Evolutionary conservation across 1,140 invertebrate species (phyloP), one percentile per base, ranked within the genome.

Genomic region (Aphaenogaster ashmeadi): DNA sequence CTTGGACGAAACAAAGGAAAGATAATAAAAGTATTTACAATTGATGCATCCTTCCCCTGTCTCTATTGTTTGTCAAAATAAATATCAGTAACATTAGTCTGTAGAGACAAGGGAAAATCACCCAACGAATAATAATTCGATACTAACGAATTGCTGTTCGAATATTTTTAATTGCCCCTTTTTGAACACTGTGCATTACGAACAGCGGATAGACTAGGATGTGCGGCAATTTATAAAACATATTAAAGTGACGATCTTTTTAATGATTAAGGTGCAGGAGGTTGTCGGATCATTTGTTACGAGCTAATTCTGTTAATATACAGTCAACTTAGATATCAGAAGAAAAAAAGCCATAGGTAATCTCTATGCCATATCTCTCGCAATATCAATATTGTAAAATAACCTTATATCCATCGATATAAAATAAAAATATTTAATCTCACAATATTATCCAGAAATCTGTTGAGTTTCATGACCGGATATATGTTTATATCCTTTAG

Each of bases 281-380:
- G 47, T 54, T 58, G 64, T 41, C 9, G 38, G 9, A 44, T 72
- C 15, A 58, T 72, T 81, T 71, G 21, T 67, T 41, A 71, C 50
- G 13, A 66, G 44, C 62, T 52, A 50, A 64, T 81, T 44, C 50
- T 44, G n/a, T 79, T 81, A 71, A 81, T 44, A 44, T 56, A 56
- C 15, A n/a, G 38, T 38, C 8, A 56, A 18, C n/a, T 44, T 36
- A 44, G 15, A 21, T 58, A 13, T n/a, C 15, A 21, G 15, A n/a
- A 54, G 21, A 41, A 18, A 13, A 44, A 36, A 44, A 18, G 38
- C 15, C 6, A 21, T 38, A n/a, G n/a, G n/a, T n/a, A n/a, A 21
- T 8, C 1, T 44, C 2, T 69, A 13, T 36, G 13, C 27, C 27
- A 36, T 8, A 33, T 33, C 44, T 15, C 58, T 47, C 15, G 41